phyloP scores from a whole-genome alignment of 2,797 vertebrate genomes.

The Gila robusta region DNA sequence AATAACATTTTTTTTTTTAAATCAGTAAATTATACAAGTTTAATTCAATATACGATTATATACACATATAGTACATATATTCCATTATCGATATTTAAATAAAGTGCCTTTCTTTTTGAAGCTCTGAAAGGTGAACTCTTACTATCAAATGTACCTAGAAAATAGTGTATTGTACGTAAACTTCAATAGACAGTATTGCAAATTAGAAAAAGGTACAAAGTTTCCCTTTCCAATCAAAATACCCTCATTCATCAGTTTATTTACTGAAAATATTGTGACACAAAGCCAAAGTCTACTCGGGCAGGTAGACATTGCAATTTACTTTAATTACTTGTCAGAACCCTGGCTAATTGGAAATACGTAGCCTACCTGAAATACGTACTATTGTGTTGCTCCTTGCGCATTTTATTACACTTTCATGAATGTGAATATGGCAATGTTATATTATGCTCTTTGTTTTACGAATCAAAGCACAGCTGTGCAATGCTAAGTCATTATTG shows the following conservation, averaged over 20 bases:
- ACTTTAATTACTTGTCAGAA: neutral
- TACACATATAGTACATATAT: constrained; percentile 59
- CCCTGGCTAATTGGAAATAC: neutral
- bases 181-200: constrained; percentile 39
- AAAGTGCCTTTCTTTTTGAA: constrained; percentile 69
- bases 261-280: neutral
- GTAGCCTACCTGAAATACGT: no score
- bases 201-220: constrained; percentile 49
- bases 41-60: constrained; percentile 59
- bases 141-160: constrained; percentile 57
- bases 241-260: neutral
- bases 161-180: constrained; percentile 49
- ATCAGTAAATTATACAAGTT: constrained; percentile 59
- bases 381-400: no score
- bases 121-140: constrained; percentile 58
- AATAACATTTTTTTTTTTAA: constrained; percentile 51
- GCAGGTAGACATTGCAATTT: neutral
- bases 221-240: neutral
- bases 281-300: neutral
- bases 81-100: constrained; percentile 63
- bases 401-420: no score
- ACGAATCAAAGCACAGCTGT: neutral
- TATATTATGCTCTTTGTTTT: neutral
- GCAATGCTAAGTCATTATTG: neutral
- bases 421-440: neutral